Base-by-base conservation (phyloP, 30 jellyfish, hydroid and myxozoan species). In the Mastigias papua region DNA sequence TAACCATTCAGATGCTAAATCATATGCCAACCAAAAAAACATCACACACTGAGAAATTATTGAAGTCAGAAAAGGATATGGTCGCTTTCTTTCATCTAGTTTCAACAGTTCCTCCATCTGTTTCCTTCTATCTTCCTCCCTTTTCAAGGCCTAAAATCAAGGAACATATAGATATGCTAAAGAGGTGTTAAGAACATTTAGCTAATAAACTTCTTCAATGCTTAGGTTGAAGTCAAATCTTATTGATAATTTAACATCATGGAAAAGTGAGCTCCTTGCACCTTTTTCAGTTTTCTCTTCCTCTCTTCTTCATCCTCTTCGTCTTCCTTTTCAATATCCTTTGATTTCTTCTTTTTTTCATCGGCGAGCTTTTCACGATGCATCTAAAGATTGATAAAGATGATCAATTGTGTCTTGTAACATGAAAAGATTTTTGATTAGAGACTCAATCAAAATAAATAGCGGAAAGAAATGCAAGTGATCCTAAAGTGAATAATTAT, bases 81-180 rank as follows among this genome's bases (percentile, higher is more conserved):
- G 97, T 84, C 99, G 89, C 83, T 95, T 95, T 32, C 99, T 73
- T 86, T 95, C 99, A 68, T 95, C 99, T 25, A 86, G n/a, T 66
- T 86, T 82, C 60, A 90, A 22, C 3, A 84, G 9, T 42, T 81
- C 72, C 1, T 88, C 97, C 96, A 89, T 80, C 62, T 86, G 67
- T 73, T 77, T 86, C 63, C 73, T 49, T 27, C 97, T 65, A 50
- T 90, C 91, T 50, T 95, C 99, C 31, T 95, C 99, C 57, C 84
- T 90, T 57, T 87, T 48, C 54, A 95, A 51, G 0, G 99, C 99
- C 99, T 95, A 32, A 15, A 11, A 67, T 25, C 2, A n/a, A n/a
- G n/a, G 33, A 30, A 73, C 11, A 3, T 11, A 37, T 3, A n/a
- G n/a, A n/a, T n/a, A n/a, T n/a, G n/a, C n/a, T n/a, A n/a, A n/a